Conservation (phyloP, 2,797 vertebrate genomes). For the Clamator glandarius region DNA sequence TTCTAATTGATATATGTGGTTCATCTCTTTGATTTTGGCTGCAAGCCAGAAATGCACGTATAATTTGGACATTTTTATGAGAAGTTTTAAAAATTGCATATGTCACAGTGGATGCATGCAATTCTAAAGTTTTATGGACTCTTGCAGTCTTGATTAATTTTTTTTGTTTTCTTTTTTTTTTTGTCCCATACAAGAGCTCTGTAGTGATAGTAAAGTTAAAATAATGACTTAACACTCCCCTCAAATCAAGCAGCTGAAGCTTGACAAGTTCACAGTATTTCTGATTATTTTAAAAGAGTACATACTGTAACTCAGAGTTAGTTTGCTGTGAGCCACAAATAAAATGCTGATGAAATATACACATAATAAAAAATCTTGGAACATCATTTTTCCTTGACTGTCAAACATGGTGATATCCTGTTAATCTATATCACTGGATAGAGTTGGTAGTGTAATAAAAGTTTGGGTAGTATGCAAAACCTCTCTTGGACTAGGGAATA, state of each 20-base stretch:
- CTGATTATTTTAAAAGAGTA: background rate
- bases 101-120: background rate
- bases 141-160: background rate
- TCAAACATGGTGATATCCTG: background rate
- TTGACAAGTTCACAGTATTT: conserved; percentile 19
- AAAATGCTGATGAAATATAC: conserved; percentile 22
- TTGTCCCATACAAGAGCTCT: background rate
- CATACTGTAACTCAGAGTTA: background rate
- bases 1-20: background rate
- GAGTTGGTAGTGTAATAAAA: background rate
- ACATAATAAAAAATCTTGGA: conserved; percentile 1
- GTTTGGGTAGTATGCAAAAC: background rate
- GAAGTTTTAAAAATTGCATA: background rate
- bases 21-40: background rate
- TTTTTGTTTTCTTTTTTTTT: background rate
- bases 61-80: background rate
- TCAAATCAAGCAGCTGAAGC: conserved; percentile 1
- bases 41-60: background rate
- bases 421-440: background rate
- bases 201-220: background rate
- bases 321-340: conserved; percentile 1
- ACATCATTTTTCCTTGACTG: background rate
- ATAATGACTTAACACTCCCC: background rate
- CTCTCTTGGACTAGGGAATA: background rate
- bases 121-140: background rate